Base-by-base conservation (phyloP, 1,140 invertebrate species). In the Ylistrum balloti region DNA sequence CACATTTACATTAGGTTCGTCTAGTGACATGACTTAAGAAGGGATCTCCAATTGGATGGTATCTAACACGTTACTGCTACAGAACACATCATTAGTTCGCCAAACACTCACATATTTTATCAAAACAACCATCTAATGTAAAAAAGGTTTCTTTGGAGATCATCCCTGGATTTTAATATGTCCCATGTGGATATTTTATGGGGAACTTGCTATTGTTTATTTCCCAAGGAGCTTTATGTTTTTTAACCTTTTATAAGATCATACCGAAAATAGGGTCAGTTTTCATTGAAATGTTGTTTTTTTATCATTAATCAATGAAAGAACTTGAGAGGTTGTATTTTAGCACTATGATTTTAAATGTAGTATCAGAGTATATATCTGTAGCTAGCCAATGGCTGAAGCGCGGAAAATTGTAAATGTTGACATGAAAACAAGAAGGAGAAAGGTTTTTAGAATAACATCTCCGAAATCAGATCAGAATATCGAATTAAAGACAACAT, bases 251-350 rank as follows among this genome's bases (percentile, higher is more conserved):
- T 74, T n/a, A 74, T 74, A 74, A 74, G 56, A 74, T 74, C 56
- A 74, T 74, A 28, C 22, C 56, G 13, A 28, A 74, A 28, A 74
- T 74, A 28, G 56, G 56, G 22, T 74, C 56, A 28, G n/a, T 74
- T 74, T 74, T 28, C n/a, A 74, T n/a, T 28, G 56, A 74, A 11
- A 5, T n/a, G 56, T 28, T 74, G 3, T 74, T 74, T 45, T 74
- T 74, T 74, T 74, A 74, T 74, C n/a, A 74, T 74, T 28, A 74
- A 74, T 74, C 56, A 74, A 74, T 74, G 56, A 74, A 74, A 74
- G 56, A 74, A 74, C n/a, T 1, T 74, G 56, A 74, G 9, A 74
- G 9, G 56, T 28, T 28, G 17, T 74, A 74, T 74, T 74, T 74
- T 74, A 74, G 45, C 28, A 28, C 28, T 74, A 74, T 74, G 20